Percentiles rank a stretch among this genome's conserved stretches.
Conservation (phyloP, 2,797 vertebrate species). For the Rhincodon typus region DNA sequence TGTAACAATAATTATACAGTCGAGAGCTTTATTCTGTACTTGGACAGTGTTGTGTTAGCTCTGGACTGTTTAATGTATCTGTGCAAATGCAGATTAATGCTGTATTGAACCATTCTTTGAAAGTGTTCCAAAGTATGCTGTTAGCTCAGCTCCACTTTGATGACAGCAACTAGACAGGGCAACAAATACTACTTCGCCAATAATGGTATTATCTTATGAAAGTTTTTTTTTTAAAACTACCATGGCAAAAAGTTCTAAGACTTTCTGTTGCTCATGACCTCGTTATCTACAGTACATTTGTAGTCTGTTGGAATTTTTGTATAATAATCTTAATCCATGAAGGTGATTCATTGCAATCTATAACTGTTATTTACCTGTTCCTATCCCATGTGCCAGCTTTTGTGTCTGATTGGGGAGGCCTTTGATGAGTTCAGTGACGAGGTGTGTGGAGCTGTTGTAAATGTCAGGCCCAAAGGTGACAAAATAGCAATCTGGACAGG, state of each 20-base stretch:
- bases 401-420: slow-evolving; percentile 74
- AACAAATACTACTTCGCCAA: no score
- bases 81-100: not conserved
- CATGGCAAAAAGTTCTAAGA: not conserved
- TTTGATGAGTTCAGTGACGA: slow-evolving; percentile 74
- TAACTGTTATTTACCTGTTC: not conserved
- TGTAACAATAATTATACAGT: no score
- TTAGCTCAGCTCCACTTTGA: not conserved
- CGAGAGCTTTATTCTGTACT: not conserved
- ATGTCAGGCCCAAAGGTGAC: slow-evolving; percentile 71
- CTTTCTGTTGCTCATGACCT: not conserved
- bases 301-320: not conserved
- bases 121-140: not conserved
- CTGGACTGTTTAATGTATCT: not conserved
- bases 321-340: not conserved
- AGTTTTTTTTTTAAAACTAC: no score
- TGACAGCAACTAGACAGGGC: no score
- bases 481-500: slow-evolving; percentile 76
- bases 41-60: not conserved
- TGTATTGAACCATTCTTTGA: not conserved
- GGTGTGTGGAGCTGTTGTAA: slow-evolving; percentile 72
- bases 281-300: not conserved
- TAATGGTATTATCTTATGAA: no score
- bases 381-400: slow-evolving; percentile 52
- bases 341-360: not conserved